These are phyloP conservation scores for Podocnemis expansa DNA, from an alignment of 2,113 vertebrate species.

Conservation along the genomic window DNA sequence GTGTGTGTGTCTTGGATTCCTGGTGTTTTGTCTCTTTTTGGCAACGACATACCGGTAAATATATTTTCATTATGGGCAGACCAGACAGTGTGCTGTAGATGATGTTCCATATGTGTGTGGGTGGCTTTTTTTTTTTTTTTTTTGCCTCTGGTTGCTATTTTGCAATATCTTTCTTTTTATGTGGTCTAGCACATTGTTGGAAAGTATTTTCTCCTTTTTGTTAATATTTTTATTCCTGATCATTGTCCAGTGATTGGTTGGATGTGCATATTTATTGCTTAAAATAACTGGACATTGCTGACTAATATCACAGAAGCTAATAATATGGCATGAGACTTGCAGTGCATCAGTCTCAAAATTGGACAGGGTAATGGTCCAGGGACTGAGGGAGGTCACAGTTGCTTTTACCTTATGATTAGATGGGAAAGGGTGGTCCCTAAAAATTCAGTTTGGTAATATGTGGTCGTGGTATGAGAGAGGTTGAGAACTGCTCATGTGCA, in stretches of 20 bases:
- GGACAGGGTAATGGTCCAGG: neutral
- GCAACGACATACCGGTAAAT: fast-evolving
- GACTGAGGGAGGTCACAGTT: neutral
- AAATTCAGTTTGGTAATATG: neutral
- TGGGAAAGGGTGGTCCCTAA: neutral
- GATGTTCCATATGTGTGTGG: neutral
- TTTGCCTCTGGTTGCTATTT: neutral
- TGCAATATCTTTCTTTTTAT: neutral
- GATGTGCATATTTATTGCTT: neutral
- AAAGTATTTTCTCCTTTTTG: neutral
- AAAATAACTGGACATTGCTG: neutral
- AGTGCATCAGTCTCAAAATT: neutral
- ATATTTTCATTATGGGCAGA: neutral
- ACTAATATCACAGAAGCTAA: neutral
- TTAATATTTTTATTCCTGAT: neutral
- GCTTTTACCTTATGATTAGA: neutral
- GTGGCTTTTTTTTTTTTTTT: neutral
- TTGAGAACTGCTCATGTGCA: neutral
- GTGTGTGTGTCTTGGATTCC: neutral
- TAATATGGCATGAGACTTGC: neutral
- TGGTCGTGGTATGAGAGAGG: neutral
- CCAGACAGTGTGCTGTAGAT: neutral
- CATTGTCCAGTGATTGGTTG: neutral
- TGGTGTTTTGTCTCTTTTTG: neutral
- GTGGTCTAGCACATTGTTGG: neutral